Evolutionary conservation across 2,113 vertebrate genomes (phyloP).

Genomic region (Oxyura jamaicensis): DNA sequence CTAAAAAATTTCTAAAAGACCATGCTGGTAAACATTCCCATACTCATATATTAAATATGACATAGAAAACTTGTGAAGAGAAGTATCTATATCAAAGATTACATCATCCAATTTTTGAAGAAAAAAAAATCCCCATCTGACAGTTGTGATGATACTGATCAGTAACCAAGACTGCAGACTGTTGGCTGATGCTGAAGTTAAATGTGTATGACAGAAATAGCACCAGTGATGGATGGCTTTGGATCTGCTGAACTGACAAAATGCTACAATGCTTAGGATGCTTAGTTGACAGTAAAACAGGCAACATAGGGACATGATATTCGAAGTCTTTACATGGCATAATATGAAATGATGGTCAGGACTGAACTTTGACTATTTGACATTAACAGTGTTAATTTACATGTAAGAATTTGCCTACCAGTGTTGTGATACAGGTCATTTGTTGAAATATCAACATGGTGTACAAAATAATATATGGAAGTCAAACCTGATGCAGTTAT

Average conservation of each 20-base stretch:
- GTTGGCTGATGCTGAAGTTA: constrained; percentile 76
- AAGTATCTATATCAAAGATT: neutral
- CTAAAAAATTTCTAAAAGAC: neutral
- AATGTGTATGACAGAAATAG: constrained; percentile 74
- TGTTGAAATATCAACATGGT: constrained; percentile 39
- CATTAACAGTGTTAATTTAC: constrained; percentile 70
- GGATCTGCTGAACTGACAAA: constrained; percentile 72
- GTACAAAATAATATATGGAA: neutral
- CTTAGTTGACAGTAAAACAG: constrained; percentile 76
- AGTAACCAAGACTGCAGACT: constrained; percentile 67
- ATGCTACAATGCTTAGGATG: constrained; percentile 66
- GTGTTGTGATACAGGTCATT: constrained; percentile 44
- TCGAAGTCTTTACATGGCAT: constrained; percentile 70
- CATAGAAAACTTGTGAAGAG: neutral
- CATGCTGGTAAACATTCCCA: neutral
- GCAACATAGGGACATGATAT: constrained; percentile 68
- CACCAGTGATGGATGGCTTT: constrained; percentile 77
- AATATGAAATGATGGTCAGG: constrained; percentile 74
- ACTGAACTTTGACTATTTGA: constrained; percentile 73
- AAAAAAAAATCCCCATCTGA: constrained; percentile 1
- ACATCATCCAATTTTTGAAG: constrained; percentile 6
- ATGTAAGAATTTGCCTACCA: constrained; percentile 59
- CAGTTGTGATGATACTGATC: constrained; percentile 59
- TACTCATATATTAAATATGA: neutral
- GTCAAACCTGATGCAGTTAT: neutral